Conservation (phyloP, 2,797 vertebrate species). For the Sorex maritimensis region DNA sequence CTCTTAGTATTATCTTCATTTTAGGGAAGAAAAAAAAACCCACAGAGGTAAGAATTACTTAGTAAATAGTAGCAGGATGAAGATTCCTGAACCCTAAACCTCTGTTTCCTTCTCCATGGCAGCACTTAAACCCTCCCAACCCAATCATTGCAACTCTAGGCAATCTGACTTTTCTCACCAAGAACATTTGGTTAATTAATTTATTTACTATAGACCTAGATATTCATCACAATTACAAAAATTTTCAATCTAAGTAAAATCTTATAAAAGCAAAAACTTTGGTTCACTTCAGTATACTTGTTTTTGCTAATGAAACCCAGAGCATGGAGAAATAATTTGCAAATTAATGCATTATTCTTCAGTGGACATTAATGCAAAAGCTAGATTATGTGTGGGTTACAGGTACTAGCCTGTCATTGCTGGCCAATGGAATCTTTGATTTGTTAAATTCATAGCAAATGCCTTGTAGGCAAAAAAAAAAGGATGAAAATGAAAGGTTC, state of each 20-base stretch:
- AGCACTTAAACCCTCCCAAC: too few species aligned
- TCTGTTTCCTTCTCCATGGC: background rate
- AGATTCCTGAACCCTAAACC: background rate
- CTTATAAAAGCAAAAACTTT: slow-evolving; percentile 11
- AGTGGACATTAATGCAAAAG: background rate
- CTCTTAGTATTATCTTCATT: background rate
- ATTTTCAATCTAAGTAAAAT: slow-evolving; percentile 38
- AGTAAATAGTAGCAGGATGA: background rate
- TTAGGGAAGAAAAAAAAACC: background rate
- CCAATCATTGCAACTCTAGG: background rate
- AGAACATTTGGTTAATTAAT: background rate
- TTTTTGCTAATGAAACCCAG: slow-evolving; percentile 33
- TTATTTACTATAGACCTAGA: background rate
- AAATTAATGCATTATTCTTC: slow-evolving; percentile 54
- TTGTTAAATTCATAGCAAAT: slow-evolving; percentile 26
- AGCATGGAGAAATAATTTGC: background rate
- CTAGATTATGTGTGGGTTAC: background rate
- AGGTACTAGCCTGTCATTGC: background rate
- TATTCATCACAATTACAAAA: background rate
- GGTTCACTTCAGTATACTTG: slow-evolving; percentile 12
- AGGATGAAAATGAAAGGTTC: background rate
- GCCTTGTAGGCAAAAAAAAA: background rate
- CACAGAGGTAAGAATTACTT: background rate
- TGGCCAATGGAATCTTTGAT: background rate
- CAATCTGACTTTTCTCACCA: background rate